A percentile compares a stretch with the other conserved stretches of the same genome.
Evolutionary conservation across 2,113 vertebrate species (phyloP).

Genomic region (Brienomyrus brachyistius): DNA sequence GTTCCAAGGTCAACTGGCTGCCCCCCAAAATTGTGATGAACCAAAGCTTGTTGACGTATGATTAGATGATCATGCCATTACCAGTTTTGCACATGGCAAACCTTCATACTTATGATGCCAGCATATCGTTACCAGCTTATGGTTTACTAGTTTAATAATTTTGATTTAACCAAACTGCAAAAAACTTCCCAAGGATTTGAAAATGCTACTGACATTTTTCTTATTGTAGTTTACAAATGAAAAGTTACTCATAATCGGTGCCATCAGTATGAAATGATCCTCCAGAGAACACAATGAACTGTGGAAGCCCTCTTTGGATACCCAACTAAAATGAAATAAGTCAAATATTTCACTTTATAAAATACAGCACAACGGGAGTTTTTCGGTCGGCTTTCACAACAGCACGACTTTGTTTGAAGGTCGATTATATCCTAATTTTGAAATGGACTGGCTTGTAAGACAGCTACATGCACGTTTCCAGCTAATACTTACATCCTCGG

Average conservation of each 20-base stretch:
- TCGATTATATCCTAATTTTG: neutral
- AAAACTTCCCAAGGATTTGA: too few species aligned
- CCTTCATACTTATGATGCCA: too few species aligned
- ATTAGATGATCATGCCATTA: too few species aligned
- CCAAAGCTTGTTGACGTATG: neutral
- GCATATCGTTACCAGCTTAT: neutral
- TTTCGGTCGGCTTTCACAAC: neutral
- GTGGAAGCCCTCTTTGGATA: neutral
- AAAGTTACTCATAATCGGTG: neutral
- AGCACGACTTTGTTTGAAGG: neutral
- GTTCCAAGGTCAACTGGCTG: too few species aligned
- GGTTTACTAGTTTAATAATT: too few species aligned
- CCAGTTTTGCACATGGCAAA: too few species aligned
- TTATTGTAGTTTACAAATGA: too few species aligned
- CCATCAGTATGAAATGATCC: neutral
- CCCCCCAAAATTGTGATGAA: slow-evolving; percentile 37
- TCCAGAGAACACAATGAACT: neutral
- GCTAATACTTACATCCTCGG: slow-evolving; percentile 67
- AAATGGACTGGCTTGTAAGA: neutral
- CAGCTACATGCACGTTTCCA: neutral
- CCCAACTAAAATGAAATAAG: neutral
- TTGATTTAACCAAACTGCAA: slow-evolving; percentile 10
- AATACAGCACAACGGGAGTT: neutral
- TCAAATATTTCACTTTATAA: too few species aligned
- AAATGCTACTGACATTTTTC: too few species aligned